Evolutionary conservation across 2,113 vertebrate genomes (phyloP).

Genomic region (Furnarius figulus): DNA sequence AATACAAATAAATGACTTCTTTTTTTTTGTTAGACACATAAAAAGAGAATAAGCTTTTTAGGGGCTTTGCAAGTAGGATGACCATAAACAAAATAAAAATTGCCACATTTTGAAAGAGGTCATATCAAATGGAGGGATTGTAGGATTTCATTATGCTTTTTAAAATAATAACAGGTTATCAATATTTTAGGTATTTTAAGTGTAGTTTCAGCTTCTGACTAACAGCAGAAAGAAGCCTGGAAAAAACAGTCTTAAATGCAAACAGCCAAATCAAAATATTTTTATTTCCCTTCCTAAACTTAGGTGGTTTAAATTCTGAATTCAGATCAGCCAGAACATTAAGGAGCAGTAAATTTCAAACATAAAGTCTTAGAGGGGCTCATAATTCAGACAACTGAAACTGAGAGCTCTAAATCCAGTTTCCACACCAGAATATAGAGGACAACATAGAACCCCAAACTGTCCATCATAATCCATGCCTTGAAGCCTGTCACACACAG

Average conservation of each 20-base stretch:
- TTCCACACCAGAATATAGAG: background rate
- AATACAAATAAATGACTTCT: fast-evolving
- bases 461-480: background rate
- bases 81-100: background rate
- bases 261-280: background rate
- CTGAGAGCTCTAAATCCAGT: background rate
- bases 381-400: background rate
- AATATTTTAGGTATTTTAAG: background rate
- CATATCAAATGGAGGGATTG: background rate
- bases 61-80: background rate
- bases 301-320: background rate
- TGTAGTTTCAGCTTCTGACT: background rate
- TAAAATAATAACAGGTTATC: background rate
- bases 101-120: background rate
- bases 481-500: background rate
- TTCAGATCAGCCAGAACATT: background rate
- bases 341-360: background rate
- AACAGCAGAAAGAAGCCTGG: background rate
- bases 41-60: background rate
- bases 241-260: background rate
- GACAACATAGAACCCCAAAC: background rate
- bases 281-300: background rate
- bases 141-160: background rate
- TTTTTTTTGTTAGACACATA: background rate
- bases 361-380: background rate